Conservation (phyloP, 2,113 vertebrate genomes). For the Mesitornis unicolor region DNA sequence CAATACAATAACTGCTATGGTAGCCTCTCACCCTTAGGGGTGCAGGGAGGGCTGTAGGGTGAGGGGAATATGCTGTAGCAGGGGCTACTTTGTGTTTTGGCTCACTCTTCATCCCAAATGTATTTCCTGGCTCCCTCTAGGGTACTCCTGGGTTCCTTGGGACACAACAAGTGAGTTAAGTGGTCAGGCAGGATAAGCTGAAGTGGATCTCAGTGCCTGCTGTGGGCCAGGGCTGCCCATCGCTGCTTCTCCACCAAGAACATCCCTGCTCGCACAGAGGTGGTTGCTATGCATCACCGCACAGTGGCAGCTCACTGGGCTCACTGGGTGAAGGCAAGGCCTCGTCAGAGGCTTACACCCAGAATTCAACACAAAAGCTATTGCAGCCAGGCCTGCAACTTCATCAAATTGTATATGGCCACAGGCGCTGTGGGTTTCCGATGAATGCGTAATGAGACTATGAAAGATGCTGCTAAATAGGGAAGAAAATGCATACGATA, state of each 20-base stretch:
- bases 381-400: background rate
- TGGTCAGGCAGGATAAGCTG: background rate
- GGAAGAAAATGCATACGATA: background rate
- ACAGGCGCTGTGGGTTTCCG: background rate
- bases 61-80: background rate
- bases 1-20: background rate
- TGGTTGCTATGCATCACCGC: rapidly evolving
- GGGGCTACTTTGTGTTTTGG: background rate
- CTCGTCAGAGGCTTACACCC: background rate
- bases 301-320: background rate
- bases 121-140: background rate
- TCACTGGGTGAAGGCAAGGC: background rate
- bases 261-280: background rate
- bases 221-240: background rate
- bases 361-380: rapidly evolving
- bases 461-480: background rate
- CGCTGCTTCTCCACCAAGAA: rapidly evolving
- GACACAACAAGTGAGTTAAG: background rate
- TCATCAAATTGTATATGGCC: background rate
- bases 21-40: background rate
- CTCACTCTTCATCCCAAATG: background rate
- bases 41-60: rapidly evolving
- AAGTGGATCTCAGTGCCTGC: background rate
- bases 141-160: background rate
- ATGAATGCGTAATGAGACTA: background rate